These are phyloP conservation scores for Ochlodes sylvanus DNA, from an alignment of 2,888 invertebrate species.

Conservation along the genomic window DNA sequence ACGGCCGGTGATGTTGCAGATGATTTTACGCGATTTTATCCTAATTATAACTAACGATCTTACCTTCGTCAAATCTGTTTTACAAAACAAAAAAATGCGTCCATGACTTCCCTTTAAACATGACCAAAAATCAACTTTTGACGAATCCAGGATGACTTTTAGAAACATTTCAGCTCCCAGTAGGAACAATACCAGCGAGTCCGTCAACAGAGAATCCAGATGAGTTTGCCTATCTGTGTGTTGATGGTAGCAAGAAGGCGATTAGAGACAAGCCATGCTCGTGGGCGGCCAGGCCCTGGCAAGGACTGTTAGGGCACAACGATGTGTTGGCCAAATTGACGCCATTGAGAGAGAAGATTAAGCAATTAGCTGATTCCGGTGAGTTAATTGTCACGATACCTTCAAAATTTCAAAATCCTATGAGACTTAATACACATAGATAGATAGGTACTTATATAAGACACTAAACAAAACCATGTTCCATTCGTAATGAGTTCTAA, in stretches of 20 bases:
- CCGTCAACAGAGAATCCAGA: conserved; percentile 86
- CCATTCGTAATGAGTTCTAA: no score
- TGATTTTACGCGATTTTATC: no score
- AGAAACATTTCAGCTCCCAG: conserved; percentile 79
- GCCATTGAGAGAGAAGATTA: conserved; percentile 83
- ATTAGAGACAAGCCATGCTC: conserved; percentile 88
- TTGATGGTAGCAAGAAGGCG: conserved; percentile 89
- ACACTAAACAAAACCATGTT: no score
- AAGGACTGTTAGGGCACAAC: conserved; percentile 89
- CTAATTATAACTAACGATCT: no score
- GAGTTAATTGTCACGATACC: conserved; percentile 43
- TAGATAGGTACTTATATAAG: no score
- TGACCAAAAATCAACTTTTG: no score
- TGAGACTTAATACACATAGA: no score
- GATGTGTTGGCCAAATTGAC: conserved; percentile 82
- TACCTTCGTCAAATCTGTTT: no score
- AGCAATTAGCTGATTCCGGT: conserved; percentile 80
- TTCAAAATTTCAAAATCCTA: no score
- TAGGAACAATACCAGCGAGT: conserved; percentile 84
- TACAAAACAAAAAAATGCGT: no score
- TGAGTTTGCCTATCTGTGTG: conserved; percentile 91
- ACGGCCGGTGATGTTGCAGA: no score
- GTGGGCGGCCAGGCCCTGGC: conserved; percentile 96
- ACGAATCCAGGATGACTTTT: not conserved
- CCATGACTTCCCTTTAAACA: no score